Base-by-base conservation (phyloP, 2,113 vertebrate species). In the Marmota monax region DNA sequence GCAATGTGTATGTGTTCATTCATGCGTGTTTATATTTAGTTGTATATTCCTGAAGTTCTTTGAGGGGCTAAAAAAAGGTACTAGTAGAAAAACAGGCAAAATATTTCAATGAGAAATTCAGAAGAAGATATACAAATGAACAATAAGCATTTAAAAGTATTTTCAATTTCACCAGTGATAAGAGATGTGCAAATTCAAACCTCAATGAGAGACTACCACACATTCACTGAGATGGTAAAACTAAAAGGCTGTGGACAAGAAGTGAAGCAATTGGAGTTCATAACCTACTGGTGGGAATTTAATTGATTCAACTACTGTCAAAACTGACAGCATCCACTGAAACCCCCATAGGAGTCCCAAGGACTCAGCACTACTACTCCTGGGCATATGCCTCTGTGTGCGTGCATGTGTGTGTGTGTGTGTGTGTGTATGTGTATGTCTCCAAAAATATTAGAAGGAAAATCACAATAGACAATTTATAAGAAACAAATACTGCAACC, bases 71-170 rank as follows among this genome's bases (percentile, higher is more conserved):
- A 79, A 45, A 45, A 77, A 61, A 20, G 69, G 29, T 39, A 12
- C 14, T 9, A 56, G 29, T 84, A 53, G 32, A 39, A 85, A 53
- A 86, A 39, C 37, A 20, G 42, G 12, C 1, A 82, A 91, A 91
- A 78, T 77, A 42, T 22, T 77, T 96, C 39, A 77, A 78, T 14
- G 90, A 80, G 12, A 80, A 92, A 37, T 92, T 83, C 7, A 80
- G 5, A 88, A 32, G 1, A 90, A 4, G 9, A 77, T 87, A 96
- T 29, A 12, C 6, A 95, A 82, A 70, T 48, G 14, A 4, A 2
- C 4, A 58, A 48, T 84, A 67, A 84, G 56, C 37, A n/a, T 63
- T 63, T 74, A 23, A 61, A 84, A 90, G 51, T 61, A 32, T n/a
- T 34, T 69, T 89, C 17, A 48, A 0, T 82, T 86, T 83, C 32